These are phyloP conservation scores for Muscicapa comitata DNA, from an alignment of 2,797 vertebrate genomes.

Conservation along the genomic window DNA sequence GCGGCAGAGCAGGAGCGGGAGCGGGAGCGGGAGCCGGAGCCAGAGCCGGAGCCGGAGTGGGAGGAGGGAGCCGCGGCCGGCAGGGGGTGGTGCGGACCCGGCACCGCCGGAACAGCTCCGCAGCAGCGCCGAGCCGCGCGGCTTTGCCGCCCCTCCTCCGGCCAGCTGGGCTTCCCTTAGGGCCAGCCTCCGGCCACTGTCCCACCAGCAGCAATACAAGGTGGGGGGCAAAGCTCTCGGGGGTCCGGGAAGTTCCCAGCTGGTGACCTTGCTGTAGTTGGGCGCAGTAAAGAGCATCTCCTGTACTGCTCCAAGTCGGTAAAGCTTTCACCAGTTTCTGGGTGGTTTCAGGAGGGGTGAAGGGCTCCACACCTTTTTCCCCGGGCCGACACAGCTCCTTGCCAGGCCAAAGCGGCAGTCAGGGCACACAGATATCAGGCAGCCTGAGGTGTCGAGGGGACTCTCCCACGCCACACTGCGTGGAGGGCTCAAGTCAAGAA, in stretches of 20 bases:
- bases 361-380: neutral
- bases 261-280: neutral
- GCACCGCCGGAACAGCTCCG: neutral
- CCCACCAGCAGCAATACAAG: rapidly evolving
- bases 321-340: neutral
- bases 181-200: rapidly evolving
- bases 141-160: rapidly evolving
- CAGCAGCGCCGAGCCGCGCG: neutral
- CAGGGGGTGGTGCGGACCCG: neutral
- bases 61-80: neutral
- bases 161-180: rapidly evolving
- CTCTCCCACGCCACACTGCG: rapidly evolving
- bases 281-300: neutral
- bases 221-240: neutral
- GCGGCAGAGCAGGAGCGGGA: neutral
- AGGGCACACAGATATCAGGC: rapidly evolving
- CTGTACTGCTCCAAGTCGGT: neutral
- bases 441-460: neutral
- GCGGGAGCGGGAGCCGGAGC: too few relatives aligned
- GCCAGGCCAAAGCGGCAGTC: neutral
- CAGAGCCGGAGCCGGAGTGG: neutral
- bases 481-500: neutral
- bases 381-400: too few relatives aligned
- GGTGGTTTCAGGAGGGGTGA: neutral
- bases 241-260: neutral